Evolutionary conservation across 35 echinoderm and acorn worm genomes (phyloP), one percentile per base, ranked within the genome.

Genomic region (Heliocidaris erythrogramma): DNA sequence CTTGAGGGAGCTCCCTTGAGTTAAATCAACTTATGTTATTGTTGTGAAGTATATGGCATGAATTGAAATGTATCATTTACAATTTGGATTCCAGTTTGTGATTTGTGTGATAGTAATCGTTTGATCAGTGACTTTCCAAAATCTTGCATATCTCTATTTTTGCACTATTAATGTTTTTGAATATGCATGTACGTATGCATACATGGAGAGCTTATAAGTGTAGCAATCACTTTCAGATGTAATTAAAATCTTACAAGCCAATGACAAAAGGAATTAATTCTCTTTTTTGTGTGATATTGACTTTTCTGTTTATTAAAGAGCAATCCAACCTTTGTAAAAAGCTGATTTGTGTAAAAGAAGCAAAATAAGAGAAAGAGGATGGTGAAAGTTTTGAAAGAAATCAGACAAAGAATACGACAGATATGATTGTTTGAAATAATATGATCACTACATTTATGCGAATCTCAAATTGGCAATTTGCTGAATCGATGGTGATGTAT

Each of bases 131-230:
- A 78, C 65, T 78, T 78, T 78, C 65, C 4, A 78, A 78, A 78
- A 27, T 78, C 65, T 78, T 78, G 65, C 65, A 78, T 78, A 78
- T 78, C 65, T 78, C 65, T 78, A 78, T 78, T 78, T 78, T 78
- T 78, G 65, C 65, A 78, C 65, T 78, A 78, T 7, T 78, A 78
- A 27, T 27, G 27, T 27, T 78, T 78, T 78, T 21, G 65, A 78
- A 78, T 7, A 78, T 27, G 65, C 27, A 78, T 78, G 65, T 21
- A n/a, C n/a, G 21, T 71, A 13, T 56, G 52, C 14, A 56, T 24
- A 71, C 61, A 71, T 71, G 61, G 61, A 71, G 2, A 71, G 61
- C 16, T 24, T 78, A 24, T 18, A 78, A 42, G 35, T 27, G 27
- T 27, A n/a, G 65, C 17, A 78, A 78, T 78, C 7, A n/a, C 21